Percentiles rank a stretch among this genome's conserved stretches.
phyloP scores from a whole-genome alignment of 2,888 invertebrate genomes.

The Lingula anatina region DNA sequence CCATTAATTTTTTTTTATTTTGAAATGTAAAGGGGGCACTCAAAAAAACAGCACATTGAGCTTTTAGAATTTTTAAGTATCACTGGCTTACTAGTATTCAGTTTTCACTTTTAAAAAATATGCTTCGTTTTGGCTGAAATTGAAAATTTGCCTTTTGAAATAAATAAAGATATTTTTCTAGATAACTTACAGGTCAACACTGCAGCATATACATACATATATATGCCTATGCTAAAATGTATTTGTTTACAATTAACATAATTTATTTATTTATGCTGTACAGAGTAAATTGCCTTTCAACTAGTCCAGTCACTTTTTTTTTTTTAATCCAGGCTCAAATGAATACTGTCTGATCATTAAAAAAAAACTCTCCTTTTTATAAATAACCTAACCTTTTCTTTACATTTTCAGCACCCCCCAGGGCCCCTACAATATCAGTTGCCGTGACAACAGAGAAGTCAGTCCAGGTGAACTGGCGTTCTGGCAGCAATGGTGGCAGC shows the following conservation, averaged over 20 bases:
- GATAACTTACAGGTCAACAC: too few species aligned
- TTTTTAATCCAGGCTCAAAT: not conserved
- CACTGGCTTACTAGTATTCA: too few species aligned
- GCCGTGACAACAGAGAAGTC: constrained; percentile 74
- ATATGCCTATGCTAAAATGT: not conserved
- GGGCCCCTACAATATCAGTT: constrained; percentile 75
- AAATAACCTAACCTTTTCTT: not conserved
- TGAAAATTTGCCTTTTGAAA: too few species aligned
- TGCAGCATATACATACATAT: constrained; percentile 5
- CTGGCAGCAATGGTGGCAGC: constrained; percentile 47
- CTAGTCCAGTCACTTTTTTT: not conserved
- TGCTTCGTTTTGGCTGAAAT: too few species aligned
- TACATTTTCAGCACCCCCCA: constrained; percentile 65
- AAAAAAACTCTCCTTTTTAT: not conserved
- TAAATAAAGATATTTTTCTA: too few species aligned
- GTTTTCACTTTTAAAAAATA: too few species aligned
- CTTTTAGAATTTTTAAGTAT: too few species aligned
- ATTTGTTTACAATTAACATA: not conserved
- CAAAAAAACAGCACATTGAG: too few species aligned
- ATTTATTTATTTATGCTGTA: not conserved
- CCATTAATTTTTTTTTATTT: too few species aligned
- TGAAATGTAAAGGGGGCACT: too few species aligned
- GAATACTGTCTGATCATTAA: not conserved
- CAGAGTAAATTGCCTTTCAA: not conserved
- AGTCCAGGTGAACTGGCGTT: constrained; percentile 55